Percentiles rank a stretch among this genome's conserved stretches.
Evolutionary conservation across 2,888 invertebrate species (phyloP).

Genomic region (Hyppa rectilinea): DNA sequence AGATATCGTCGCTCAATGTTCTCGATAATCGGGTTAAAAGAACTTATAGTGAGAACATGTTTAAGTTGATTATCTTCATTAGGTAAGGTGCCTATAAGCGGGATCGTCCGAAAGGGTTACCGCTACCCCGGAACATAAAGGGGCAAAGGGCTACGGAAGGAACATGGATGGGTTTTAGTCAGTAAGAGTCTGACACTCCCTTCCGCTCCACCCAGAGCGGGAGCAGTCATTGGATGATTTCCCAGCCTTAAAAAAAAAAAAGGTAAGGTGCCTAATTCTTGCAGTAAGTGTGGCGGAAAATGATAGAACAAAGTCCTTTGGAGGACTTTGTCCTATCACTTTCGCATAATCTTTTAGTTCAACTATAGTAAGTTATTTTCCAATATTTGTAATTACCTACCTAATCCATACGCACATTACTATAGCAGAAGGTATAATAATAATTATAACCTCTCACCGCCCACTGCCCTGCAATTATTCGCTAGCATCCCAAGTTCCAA

Average conservation of each 20-base stretch:
- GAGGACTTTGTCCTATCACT: too few relatives aligned
- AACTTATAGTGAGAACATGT: background rate
- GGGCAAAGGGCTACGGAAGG: too few relatives aligned
- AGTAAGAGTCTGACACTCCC: too few relatives aligned
- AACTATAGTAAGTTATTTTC: background rate
- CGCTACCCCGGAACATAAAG: too few relatives aligned
- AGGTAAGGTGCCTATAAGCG: background rate
- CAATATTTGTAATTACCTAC: background rate
- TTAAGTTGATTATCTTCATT: background rate
- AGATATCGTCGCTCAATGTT: background rate
- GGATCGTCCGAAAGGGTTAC: too few relatives aligned
- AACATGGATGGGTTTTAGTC: too few relatives aligned
- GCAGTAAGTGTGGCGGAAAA: background rate
- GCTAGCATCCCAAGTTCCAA: slow-evolving; percentile 31
- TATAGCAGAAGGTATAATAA: background rate
- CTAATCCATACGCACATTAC: background rate
- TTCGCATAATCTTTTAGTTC: too few relatives aligned
- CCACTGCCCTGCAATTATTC: slow-evolving; percentile 33
- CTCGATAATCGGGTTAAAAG: background rate
- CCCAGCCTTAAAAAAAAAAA: too few relatives aligned
- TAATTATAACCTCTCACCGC: slow-evolving; percentile 25
- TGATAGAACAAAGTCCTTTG: too few relatives aligned
- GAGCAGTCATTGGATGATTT: too few relatives aligned
- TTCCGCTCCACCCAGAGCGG: too few relatives aligned
- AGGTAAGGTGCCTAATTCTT: background rate